Percentiles rank a stretch among this genome's conserved stretches.
These are phyloP conservation scores for Pheosia gnoma DNA, from an alignment of 2,888 invertebrate genomes.

Conservation along the genomic window DNA sequence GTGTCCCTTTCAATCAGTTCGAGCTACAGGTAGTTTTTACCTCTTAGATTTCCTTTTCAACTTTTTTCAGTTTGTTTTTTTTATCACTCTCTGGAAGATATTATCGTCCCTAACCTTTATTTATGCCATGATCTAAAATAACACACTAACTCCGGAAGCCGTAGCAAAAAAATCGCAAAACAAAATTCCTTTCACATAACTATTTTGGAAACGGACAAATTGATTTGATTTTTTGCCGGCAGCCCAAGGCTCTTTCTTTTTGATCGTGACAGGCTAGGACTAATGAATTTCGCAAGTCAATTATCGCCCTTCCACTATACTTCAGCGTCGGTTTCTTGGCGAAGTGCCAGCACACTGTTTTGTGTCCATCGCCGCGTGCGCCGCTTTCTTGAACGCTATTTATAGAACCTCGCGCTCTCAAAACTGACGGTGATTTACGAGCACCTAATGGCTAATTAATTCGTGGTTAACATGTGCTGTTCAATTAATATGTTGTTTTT, in stretches of 20 bases:
- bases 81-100: neutral
- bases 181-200: conserved; percentile 1
- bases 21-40: neutral
- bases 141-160: neutral
- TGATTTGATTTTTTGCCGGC: neutral
- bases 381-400: conserved; percentile 48
- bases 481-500: conserved; percentile 39
- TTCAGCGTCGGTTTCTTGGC: conserved; percentile 48
- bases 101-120: neutral
- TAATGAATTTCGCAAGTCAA: conserved; percentile 28
- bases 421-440: conserved; percentile 56
- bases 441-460: conserved; percentile 60
- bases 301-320: conserved; percentile 30
- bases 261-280: conserved; percentile 11
- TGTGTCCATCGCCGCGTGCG: conserved; percentile 52
- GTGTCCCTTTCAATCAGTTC: neutral
- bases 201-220: neutral
- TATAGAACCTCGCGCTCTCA: conserved; percentile 46
- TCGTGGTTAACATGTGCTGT: conserved; percentile 44
- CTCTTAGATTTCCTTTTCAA: neutral
- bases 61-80: neutral
- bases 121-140: neutral
- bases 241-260: neutral
- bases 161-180: neutral
- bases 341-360: conserved; percentile 51